Evolutionary conservation across 2,113 vertebrate species (phyloP), one percentile per base, ranked within the genome.

Genomic region (Dasyurus viverrinus): DNA sequence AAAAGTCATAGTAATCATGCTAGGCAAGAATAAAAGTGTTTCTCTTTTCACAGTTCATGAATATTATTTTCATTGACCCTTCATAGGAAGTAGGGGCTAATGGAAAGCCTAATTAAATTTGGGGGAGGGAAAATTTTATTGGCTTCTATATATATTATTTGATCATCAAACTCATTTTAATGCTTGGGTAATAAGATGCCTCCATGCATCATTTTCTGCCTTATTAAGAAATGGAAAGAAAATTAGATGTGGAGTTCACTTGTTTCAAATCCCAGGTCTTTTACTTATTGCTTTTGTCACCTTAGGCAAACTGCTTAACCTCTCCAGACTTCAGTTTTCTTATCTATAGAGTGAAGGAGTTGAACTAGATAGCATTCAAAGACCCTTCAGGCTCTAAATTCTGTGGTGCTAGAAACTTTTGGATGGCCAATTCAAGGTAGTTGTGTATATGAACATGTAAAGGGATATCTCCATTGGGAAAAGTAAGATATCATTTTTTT

Each of bases 121-220:
- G 84, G 98, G 98, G 97, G 94, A 96, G 98, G 97, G 94, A 96
- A 92, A 97, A 97, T 94, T 96, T 93, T 98, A 93, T 97, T 91
- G 95, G 96, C 93, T 98, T 98, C n/a, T 42, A 22, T 98, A 96
- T 96, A 97, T 94, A 94, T 98, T 98, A 93, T 97, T 98, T 97
- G 96, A 98, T 97, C 96, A 98, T 97, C 97, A 98, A 95, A 95
- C 92, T 57, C 90, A 95, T 96, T 97, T 98, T 96, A 98, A 97
- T 96, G 54, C 92, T 92, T 96, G 91, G 95, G 76, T 98, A 96
- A 98, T 95, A 84, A 84, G 19, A 23, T 84, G 19, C 42, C 6
- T 84, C 68, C 95, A 84, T 55, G 55, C 94, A 94, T 92, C 54
- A 93, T 94, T 92, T 97, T 27, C 89, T n/a, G 60, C 90, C 94